Base-by-base conservation (phyloP, 2,888 invertebrate genomes). In the Dryomyza anilis region DNA sequence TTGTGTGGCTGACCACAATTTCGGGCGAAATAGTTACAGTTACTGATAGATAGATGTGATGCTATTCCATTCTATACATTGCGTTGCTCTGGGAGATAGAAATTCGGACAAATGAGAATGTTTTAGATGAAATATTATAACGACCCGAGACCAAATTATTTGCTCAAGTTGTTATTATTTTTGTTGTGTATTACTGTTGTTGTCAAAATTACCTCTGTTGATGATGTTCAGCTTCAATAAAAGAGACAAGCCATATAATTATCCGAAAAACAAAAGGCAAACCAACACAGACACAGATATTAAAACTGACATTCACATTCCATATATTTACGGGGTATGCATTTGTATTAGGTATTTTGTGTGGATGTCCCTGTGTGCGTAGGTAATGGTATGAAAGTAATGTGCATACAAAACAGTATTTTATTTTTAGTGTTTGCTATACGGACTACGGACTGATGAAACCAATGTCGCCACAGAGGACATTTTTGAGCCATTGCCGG, bases 1-100 rank as follows among this genome's bases (percentile, higher is more conserved):
- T 74, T 76, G 77, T n/a, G n/a, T 65, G 77, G 77, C 71, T 69
- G 67, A 72, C 72, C 71, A 64, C 67, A 74, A 72, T 65, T 67
- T 66, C 48, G n/a, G 30, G 39, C 39, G n/a, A n/a, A 14, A 8
- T 46, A n/a, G 12, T 50, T 39, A 29, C 23, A 48, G 8, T 43
- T 10, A 48, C 33, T 30, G 21, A 33, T 46, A 39, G 19, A 50
- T 39, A 29, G 19, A 60, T n/a, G n/a, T n/a, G n/a, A n/a, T n/a
- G n/a, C n/a, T n/a, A n/a, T n/a, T n/a, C n/a, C n/a, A n/a, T n/a
- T n/a, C n/a, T n/a, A n/a, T n/a, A n/a, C n/a, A n/a, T n/a, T n/a
- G n/a, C n/a, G n/a, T n/a, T n/a, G n/a, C n/a, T n/a, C n/a, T n/a
- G n/a, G n/a, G n/a, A n/a, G 55, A 48, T 23, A 36, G 36, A 55